A percentile compares a stretch with the other conserved stretches of the same genome.
These are phyloP conservation scores for Muntiacus reevesi DNA, from an alignment of 2,113 vertebrate genomes.

Conservation along the genomic window DNA sequence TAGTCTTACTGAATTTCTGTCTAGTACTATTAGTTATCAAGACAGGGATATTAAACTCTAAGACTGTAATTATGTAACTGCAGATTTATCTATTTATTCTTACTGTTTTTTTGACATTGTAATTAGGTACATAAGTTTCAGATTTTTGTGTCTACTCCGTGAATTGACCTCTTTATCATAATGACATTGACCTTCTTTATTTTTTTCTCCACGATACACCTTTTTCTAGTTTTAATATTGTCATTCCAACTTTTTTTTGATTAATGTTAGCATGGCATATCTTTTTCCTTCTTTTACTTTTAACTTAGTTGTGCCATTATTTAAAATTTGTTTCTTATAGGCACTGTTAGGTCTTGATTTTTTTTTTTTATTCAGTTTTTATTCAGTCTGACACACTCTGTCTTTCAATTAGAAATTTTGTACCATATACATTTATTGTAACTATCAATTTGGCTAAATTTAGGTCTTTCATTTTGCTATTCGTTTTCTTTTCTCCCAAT, in stretches of 20 bases:
- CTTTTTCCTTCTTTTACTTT: neutral
- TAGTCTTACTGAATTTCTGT: neutral
- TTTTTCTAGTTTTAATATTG: neutral
- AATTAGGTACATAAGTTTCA: neutral
- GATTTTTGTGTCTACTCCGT: neutral
- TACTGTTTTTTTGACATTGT: neutral
- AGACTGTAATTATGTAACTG: neutral
- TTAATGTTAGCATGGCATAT: neutral
- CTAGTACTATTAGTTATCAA: neutral
- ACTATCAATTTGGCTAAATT: neutral
- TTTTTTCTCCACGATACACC: neutral
- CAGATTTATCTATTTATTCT: neutral
- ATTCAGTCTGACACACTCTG: neutral
- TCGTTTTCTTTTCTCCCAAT: neutral
- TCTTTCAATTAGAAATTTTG: neutral
- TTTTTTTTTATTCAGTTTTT: neutral
- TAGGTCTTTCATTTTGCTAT: neutral
- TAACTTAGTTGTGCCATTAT: neutral
- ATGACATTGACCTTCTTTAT: neutral
- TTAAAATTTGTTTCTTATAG: neutral
- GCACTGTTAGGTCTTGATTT: neutral
- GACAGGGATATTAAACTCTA: neutral
- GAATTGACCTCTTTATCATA: neutral
- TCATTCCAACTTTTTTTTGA: neutral
- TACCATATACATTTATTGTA: neutral